Percentiles rank a stretch among this genome's conserved stretches.
Conservation (phyloP, 2,113 vertebrate species). For the Ophthalmolycus amberensis region DNA sequence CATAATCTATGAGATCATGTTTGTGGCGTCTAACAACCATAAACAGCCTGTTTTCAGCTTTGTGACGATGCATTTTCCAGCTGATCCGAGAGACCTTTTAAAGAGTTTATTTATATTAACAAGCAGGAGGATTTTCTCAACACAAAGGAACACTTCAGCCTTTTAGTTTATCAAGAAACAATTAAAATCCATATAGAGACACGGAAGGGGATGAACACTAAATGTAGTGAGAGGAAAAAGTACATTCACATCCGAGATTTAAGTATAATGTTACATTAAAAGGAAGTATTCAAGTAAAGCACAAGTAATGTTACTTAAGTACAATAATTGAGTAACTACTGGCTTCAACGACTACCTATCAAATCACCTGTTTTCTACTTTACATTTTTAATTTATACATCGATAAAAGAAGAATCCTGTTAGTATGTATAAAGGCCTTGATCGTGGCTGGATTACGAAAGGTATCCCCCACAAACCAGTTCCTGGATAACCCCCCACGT, state of each 20-base stretch:
- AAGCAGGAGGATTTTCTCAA: neutral
- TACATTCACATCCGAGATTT: neutral
- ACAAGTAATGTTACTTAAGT: neutral
- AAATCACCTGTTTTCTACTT: neutral
- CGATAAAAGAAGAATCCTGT: rapidly evolving
- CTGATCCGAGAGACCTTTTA: too few species aligned
- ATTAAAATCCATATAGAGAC: neutral
- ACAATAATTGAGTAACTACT: neutral
- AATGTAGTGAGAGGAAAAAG: neutral
- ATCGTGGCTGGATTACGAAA: neutral
- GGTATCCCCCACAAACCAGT: neutral
- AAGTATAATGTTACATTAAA: neutral
- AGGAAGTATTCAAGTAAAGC: neutral
- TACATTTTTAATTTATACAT: neutral
- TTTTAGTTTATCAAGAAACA: neutral
- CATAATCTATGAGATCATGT: too few species aligned
- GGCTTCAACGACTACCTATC: neutral
- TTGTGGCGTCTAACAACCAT: too few species aligned
- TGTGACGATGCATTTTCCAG: too few species aligned
- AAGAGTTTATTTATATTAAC: too few species aligned
- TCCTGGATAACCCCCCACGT: constrained; percentile 70
- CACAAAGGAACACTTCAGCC: neutral
- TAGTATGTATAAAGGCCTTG: neutral
- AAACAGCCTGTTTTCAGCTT: too few species aligned
- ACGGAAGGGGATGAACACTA: too few species aligned